Conservation (phyloP, 2,888 invertebrate genomes). For the Sesia bembeciformis region DNA sequence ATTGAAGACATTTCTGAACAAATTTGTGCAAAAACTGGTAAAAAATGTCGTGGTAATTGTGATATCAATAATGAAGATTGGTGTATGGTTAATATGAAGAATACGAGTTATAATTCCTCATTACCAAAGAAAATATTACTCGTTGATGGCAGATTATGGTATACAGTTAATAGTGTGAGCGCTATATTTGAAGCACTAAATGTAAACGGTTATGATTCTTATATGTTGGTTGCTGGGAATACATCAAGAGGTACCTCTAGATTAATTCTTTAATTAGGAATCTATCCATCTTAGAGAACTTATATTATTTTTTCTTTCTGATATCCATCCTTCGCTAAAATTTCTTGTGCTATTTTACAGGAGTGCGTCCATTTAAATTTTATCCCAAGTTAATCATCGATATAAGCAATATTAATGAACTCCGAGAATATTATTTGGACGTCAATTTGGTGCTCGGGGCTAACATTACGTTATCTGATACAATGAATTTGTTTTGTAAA, state of each 20-base stretch:
- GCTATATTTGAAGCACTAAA: conserved; percentile 69
- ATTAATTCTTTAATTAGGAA: no score
- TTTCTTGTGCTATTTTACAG: neutral
- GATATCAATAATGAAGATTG: conserved; percentile 23
- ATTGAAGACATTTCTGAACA: conserved; percentile 25
- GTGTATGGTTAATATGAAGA: conserved; percentile 21
- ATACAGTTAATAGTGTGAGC: conserved; percentile 61
- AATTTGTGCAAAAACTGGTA: conserved; percentile 18
- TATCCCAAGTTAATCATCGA: conserved; percentile 6
- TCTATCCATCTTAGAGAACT: neutral
- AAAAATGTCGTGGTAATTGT: conserved; percentile 6
- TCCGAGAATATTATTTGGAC: conserved; percentile 3
- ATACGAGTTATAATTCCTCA: conserved; percentile 22
- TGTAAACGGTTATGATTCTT: conserved; percentile 48
- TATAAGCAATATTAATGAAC: conserved; percentile 2
- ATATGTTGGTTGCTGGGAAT: conserved; percentile 81
- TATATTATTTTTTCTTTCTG: neutral
- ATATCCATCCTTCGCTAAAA: no score
- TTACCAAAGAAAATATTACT: conserved; percentile 31
- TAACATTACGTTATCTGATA: conserved; percentile 64
- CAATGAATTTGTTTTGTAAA: conserved; percentile 54
- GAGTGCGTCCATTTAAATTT: conserved; percentile 2
- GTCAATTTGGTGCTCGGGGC: conserved; percentile 4
- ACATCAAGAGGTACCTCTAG: conserved; percentile 76
- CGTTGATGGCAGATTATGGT: conserved; percentile 59